Conservation (phyloP, 2,888 invertebrate genomes). For the Pandemis heparana region DNA sequence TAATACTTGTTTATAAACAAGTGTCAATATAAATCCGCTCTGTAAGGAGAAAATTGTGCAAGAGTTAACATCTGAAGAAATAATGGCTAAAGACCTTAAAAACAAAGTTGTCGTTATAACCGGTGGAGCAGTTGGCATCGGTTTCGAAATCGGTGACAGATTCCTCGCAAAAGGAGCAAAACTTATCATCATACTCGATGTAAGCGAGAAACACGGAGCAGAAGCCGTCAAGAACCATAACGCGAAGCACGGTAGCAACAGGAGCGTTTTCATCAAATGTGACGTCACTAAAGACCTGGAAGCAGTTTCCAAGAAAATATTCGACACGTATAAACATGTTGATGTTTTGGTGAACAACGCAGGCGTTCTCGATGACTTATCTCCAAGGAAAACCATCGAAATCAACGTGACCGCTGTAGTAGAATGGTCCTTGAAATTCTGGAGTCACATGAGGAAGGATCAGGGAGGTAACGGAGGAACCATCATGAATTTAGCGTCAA, state of each 20-base stretch:
- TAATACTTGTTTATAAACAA: neutral
- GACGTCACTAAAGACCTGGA: conserved; percentile 82
- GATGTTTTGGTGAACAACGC: conserved; percentile 79
- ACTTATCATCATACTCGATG: conserved; percentile 57
- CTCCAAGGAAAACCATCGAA: conserved; percentile 57
- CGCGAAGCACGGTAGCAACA: conserved; percentile 72
- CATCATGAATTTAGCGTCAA: conserved; percentile 88
- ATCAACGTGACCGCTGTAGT: conserved; percentile 68
- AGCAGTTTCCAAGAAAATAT: conserved; percentile 62
- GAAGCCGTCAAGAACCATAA: conserved; percentile 71
- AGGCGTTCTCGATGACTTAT: conserved; percentile 63
- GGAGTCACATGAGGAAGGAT: conserved; percentile 85
- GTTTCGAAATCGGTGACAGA: conserved; percentile 73
- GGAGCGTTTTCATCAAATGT: conserved; percentile 76
- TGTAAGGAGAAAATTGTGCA: neutral
- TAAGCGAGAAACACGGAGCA: conserved; percentile 63
- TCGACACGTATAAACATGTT: conserved; percentile 64
- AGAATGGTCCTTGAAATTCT: conserved; percentile 80
- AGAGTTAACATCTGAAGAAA: neutral
- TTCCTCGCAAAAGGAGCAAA: conserved; percentile 73
- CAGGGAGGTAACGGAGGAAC: conserved; percentile 86
- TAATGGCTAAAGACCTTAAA: conserved; percentile 42
- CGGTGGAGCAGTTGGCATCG: conserved; percentile 84
- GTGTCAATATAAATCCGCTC: neutral
- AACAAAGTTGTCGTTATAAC: conserved; percentile 66